Percentiles rank a stretch among this genome's conserved stretches.
Evolutionary conservation across 1,140 invertebrate species (phyloP).

Genomic region (Drosophila rufa): DNA sequence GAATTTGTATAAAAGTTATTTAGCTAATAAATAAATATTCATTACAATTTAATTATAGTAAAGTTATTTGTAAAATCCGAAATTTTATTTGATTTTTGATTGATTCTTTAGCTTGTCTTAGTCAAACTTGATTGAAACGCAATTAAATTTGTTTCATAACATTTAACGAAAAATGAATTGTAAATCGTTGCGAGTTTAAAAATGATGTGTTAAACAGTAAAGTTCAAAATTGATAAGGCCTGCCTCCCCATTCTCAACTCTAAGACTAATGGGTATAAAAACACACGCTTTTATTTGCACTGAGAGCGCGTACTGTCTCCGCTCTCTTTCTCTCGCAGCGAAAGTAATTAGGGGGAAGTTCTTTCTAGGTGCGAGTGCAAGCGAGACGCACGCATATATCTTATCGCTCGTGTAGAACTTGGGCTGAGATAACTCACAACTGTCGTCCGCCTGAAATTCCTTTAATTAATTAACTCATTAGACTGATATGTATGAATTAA

Average conservation of each 20-base stretch:
- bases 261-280: constrained; percentile 23
- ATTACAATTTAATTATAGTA: too few species aligned
- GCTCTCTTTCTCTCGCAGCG: constrained; percentile 44
- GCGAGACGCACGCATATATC: constrained; percentile 37
- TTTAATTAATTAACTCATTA: constrained; percentile 62
- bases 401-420: constrained; percentile 53
- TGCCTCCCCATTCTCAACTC: neutral
- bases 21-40: too few species aligned
- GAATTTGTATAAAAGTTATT: too few species aligned
- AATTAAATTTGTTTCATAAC: too few species aligned
- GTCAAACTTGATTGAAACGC: too few species aligned
- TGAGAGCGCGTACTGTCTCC: constrained; percentile 48
- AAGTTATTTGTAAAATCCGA: too few species aligned
- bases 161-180: too few species aligned
- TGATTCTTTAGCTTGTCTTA: too few species aligned
- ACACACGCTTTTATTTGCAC: constrained; percentile 54
- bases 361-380: constrained; percentile 9
- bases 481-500: constrained; percentile 18
- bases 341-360: constrained; percentile 49
- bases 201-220: neutral
- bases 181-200: too few species aligned
- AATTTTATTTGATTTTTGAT: too few species aligned
- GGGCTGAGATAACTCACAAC: constrained; percentile 29
- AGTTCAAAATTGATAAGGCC: neutral
- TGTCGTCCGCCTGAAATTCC: constrained; percentile 42